Evolutionary conservation across 2,888 invertebrate genomes (phyloP), one percentile per base, ranked within the genome.

Genomic region (Sylvicola cinctus): DNA sequence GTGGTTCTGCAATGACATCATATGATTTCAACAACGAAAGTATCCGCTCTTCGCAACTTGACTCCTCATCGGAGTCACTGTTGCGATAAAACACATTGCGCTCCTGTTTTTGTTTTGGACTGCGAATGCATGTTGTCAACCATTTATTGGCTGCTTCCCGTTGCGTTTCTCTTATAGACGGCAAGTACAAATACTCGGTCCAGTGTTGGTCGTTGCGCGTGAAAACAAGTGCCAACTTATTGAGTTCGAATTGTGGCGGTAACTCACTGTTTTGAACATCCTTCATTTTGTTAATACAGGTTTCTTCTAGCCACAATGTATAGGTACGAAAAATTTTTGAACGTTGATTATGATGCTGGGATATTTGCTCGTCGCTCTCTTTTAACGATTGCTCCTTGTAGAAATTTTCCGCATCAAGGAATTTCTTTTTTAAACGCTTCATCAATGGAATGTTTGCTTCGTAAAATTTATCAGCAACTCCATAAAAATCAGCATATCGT

Each of bases 281-380:
- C 4, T 48, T 38, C 11, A 54, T 45, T 45, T 74, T 74, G 49
- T 78, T 79, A 3, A 84, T 58, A 38, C 71, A 60, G 1, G 75
- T 72, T 46, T 84, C 84, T 49, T 83, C 79, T 36, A 84, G 52
- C 85, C 85, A 85, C 13, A 80, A 54, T 1, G 61, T 60, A 45
- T 71, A 70, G 2, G 76, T 71, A 45, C 64, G 64, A 48, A 70
- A 70, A 34, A 74, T 54, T 44, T 51, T 57, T 10, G 51, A 45
- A 42, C 59, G 58, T 29, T 49, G 51, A 33, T 50, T 47, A 41
- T 55, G 52, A 42, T 58, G 54, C 32, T 49, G 46, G 31, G 48
- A 41, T 26, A 49, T 42, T 17, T 46, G 46, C 12, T 55, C 53
- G 27, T 60, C 51, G 10, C 52, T 45, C 29, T 52, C 50, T 31